A percentile compares a stretch with the other conserved stretches of the same genome.
These are phyloP conservation scores for Matsumyia berberina DNA, from an alignment of 2,888 invertebrate genomes.

Conservation along the genomic window DNA sequence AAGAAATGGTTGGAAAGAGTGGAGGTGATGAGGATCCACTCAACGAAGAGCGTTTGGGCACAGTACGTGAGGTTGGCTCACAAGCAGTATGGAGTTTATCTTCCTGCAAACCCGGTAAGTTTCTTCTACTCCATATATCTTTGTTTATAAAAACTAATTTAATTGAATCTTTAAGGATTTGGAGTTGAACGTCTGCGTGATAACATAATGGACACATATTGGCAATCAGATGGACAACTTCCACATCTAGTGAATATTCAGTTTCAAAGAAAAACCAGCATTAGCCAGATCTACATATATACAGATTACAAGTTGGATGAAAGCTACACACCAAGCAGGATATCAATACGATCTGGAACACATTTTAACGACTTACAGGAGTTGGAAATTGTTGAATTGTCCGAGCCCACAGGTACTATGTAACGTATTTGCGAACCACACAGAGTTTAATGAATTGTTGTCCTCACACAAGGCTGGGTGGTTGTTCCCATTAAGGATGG, in stretches of 20 bases:
- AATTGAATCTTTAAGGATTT: slow-evolving; percentile 88
- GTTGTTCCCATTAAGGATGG: slow-evolving; percentile 95
- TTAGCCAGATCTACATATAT: slow-evolving; percentile 97
- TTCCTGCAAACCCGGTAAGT: slow-evolving; percentile 96
- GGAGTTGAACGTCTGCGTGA: slow-evolving; percentile 98
- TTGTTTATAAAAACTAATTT: slow-evolving; percentile 3
- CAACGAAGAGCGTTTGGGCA: slow-evolving; percentile 83
- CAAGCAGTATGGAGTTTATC: slow-evolving; percentile 99
- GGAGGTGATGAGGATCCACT: slow-evolving; percentile 82
- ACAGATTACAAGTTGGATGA: slow-evolving; percentile 99
- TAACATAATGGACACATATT: slow-evolving; percentile 98
- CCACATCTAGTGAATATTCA: slow-evolving; percentile 99
- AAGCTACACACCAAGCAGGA: slow-evolving; percentile 98
- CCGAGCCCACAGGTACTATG: slow-evolving; percentile 92
- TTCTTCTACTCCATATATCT: slow-evolving; percentile 12
- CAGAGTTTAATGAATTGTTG: neutral
- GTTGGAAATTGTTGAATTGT: slow-evolving; percentile 95
- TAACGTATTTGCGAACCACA: neutral
- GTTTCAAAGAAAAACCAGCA: slow-evolving; percentile 96
- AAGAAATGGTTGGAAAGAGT: slow-evolving; percentile 76
- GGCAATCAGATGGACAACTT: slow-evolving; percentile 99
- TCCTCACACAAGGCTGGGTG: slow-evolving; percentile 92
- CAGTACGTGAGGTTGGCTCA: slow-evolving; percentile 93
- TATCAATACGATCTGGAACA: slow-evolving; percentile 96
- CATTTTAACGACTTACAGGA: slow-evolving; percentile 98